Percentiles rank a stretch among this genome's conserved stretches.
These are phyloP conservation scores for Megalopta genalis DNA, from an alignment of 1,140 invertebrate genomes.

Conservation along the genomic window DNA sequence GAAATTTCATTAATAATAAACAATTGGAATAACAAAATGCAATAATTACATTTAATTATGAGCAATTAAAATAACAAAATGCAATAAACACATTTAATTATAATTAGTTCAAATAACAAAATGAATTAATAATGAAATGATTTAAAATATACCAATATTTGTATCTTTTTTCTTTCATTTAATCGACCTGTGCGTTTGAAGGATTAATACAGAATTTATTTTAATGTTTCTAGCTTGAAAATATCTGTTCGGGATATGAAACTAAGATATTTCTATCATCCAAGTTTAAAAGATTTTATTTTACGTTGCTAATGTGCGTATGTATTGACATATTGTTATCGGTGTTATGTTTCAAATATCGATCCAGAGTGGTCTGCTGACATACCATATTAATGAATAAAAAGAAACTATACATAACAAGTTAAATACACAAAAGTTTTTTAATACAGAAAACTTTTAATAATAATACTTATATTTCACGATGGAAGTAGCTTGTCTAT, in stretches of 20 bases:
- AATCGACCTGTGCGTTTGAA: background rate
- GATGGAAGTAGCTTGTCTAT: conserved; percentile 19
- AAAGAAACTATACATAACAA: background rate
- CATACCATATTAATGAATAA: background rate
- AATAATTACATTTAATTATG: no score
- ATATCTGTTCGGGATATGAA: background rate
- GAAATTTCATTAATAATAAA: background rate
- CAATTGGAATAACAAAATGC: background rate
- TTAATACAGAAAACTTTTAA: background rate
- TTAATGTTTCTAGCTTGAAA: background rate
- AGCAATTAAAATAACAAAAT: no score
- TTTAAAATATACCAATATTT: background rate
- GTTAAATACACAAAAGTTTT: background rate
- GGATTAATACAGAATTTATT: background rate
- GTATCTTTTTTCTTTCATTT: background rate
- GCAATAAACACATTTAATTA: no score
- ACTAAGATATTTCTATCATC: background rate
- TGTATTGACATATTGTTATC: background rate
- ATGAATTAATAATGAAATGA: background rate
- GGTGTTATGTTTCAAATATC: conserved; percentile 15
- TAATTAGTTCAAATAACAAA: no score
- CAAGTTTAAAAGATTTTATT: background rate
- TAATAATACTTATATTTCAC: conserved; percentile 3
- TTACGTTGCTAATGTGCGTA: background rate
- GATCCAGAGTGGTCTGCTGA: conserved; percentile 13